These are phyloP conservation scores for Megalurothrips usitatus DNA, from an alignment of 2,888 invertebrate species.

Conservation along the genomic window DNA sequence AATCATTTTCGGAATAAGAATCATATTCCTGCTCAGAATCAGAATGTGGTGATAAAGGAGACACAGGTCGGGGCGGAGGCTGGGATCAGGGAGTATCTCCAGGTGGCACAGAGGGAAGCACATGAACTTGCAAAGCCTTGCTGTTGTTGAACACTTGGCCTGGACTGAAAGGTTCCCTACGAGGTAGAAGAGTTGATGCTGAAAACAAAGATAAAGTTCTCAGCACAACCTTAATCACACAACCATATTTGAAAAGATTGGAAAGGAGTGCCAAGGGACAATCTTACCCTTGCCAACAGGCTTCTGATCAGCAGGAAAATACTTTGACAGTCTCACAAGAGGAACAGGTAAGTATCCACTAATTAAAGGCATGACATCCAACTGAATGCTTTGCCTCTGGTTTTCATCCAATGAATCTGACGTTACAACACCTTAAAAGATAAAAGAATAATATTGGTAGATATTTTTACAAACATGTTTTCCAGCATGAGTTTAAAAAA, in stretches of 20 bases:
- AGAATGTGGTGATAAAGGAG: background rate
- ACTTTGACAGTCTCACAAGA: conserved; percentile 79
- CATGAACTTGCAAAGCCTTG: conserved; percentile 86
- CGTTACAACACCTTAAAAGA: conserved; percentile 59
- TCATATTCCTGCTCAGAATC: background rate
- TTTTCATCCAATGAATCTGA: conserved; percentile 59
- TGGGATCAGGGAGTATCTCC: conserved; percentile 60
- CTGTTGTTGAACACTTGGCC: conserved; percentile 92
- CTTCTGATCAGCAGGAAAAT: conserved; percentile 67
- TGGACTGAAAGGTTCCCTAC: conserved; percentile 80
- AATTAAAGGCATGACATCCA: conserved; percentile 90
- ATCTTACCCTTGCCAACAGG: background rate
- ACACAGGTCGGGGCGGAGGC: conserved; percentile 2
- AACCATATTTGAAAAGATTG: background rate
- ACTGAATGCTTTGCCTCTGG: conserved; percentile 61
- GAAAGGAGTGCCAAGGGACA: background rate
- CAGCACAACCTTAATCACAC: too few species aligned
- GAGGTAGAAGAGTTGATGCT: conserved; percentile 56
- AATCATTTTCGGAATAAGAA: background rate
- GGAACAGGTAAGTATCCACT: conserved; percentile 88
- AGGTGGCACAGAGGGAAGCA: conserved; percentile 83
- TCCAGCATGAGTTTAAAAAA: conserved; percentile 6
- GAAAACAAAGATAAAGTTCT: background rate
- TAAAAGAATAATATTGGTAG: background rate
- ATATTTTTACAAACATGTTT: background rate